These are phyloP conservation scores for Parascotia fuliginaria DNA, from an alignment of 2,888 invertebrate genomes.

Conservation along the genomic window DNA sequence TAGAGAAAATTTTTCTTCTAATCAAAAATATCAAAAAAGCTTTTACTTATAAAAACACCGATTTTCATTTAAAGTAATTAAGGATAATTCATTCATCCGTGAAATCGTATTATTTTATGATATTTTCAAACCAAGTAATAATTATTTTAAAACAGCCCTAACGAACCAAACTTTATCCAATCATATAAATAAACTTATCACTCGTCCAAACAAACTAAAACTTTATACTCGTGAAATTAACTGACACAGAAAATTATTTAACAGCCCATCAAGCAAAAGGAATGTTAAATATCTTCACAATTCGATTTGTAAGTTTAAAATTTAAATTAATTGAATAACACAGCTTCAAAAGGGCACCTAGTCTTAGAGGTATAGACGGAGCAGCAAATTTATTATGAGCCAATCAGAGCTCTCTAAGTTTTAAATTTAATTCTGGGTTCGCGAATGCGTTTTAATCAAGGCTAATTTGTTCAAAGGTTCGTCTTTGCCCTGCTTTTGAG, in stretches of 20 bases:
- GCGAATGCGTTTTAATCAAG: constrained; percentile 42
- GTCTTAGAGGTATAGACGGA: constrained; percentile 13
- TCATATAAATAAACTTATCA: constrained; percentile 4
- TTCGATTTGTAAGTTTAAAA: constrained; percentile 36
- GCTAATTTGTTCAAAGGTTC: constrained; percentile 19
- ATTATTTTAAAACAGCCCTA: not conserved
- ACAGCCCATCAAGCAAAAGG: constrained; percentile 22
- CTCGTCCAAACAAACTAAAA: constrained; percentile 13
- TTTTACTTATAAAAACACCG: not conserved
- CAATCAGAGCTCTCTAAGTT: constrained; percentile 39
- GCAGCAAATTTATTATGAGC: constrained; percentile 30
- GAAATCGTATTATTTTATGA: not conserved
- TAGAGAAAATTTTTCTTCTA: not conserved
- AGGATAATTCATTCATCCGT: not conserved
- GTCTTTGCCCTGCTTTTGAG: constrained; percentile 6
- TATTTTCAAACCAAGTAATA: not conserved
- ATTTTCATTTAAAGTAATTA: not conserved
- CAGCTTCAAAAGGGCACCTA: constrained; percentile 33
- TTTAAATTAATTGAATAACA: constrained; percentile 42
- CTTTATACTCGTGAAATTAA: constrained; percentile 21
- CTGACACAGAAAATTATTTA: constrained; percentile 20
- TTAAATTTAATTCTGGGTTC: constrained; percentile 30
- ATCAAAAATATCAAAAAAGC: not conserved
- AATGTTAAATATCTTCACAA: constrained; percentile 21
- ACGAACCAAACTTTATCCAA: too few relatives aligned